Conservation (phyloP, 2,888 invertebrate species). For the Steinernema scapterisci region DNA sequence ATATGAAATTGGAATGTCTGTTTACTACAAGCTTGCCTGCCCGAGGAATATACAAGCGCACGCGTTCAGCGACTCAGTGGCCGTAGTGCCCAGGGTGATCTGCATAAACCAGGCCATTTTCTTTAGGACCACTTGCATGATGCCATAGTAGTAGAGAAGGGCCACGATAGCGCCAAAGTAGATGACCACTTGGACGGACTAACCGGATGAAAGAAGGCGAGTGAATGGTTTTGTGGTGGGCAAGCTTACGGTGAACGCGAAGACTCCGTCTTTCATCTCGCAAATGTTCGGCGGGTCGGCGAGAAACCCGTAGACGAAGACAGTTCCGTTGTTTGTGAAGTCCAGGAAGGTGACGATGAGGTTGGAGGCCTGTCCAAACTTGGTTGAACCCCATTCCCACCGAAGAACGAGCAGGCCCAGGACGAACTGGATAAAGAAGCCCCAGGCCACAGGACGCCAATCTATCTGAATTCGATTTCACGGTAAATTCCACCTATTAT, state of each 20-base stretch:
- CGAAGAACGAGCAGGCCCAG: slow-evolving; percentile 84
- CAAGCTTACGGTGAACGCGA: slow-evolving; percentile 78
- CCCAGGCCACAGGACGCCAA: slow-evolving; percentile 81
- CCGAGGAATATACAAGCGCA: slow-evolving; percentile 93
- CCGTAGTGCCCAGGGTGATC: slow-evolving; percentile 80
- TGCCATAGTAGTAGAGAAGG: slow-evolving; percentile 61
- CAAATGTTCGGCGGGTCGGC: slow-evolving; percentile 63
- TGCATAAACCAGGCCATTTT: slow-evolving; percentile 70
- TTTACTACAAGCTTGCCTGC: slow-evolving; percentile 41
- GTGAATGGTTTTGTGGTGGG: background rate
- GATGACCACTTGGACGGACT: slow-evolving; percentile 63
- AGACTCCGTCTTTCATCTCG: slow-evolving; percentile 71
- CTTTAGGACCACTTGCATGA: slow-evolving; percentile 72
- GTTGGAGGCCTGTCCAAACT: slow-evolving; percentile 75
- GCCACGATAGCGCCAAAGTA: slow-evolving; percentile 64
- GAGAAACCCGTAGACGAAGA: slow-evolving; percentile 79
- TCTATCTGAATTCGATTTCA: slow-evolving; percentile 69
- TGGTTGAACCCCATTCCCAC: slow-evolving; percentile 73
- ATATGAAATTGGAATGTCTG: background rate
- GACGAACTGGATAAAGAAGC: slow-evolving; percentile 81
- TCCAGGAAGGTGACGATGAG: slow-evolving; percentile 76
- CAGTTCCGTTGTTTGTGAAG: slow-evolving; percentile 80
- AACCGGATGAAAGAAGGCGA: slow-evolving; percentile 25
- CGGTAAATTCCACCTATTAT: too few relatives aligned
- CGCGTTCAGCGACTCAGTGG: slow-evolving; percentile 89